Percentiles rank a stretch among this genome's conserved stretches.
Evolutionary conservation across 1,140 invertebrate genomes (phyloP).

Genomic region (Adelges cooleyi): DNA sequence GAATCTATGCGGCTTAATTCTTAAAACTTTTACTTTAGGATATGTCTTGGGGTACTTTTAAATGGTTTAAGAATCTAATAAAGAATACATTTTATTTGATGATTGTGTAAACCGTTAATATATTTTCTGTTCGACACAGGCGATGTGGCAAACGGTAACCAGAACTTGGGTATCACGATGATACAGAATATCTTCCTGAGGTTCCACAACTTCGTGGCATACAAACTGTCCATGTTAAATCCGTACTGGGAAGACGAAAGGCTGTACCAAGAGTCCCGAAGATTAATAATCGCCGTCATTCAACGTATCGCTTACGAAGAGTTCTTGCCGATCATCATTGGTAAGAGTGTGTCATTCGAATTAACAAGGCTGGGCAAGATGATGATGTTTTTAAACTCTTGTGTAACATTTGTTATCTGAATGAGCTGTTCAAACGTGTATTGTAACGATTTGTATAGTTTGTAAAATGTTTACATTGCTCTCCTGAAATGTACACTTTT

Average conservation of each 20-base stretch:
- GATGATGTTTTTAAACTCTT: neutral
- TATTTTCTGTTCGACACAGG: no score
- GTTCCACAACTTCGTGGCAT: conserved; percentile 36
- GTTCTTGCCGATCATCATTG: conserved; percentile 51
- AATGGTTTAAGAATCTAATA: no score
- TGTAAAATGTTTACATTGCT: no score
- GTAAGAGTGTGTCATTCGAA: conserved; percentile 34
- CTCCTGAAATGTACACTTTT: no score
- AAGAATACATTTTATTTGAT: no score
- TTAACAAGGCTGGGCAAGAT: neutral
- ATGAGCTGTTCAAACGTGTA: neutral
- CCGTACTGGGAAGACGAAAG: conserved; percentile 31
- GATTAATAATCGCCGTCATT: conserved; percentile 41
- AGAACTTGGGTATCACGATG: conserved; percentile 23
- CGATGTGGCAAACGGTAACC: conserved; percentile 20
- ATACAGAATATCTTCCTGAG: conserved; percentile 25
- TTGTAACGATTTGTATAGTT: no score
- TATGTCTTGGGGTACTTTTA: no score
- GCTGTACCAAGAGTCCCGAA: conserved; percentile 32
- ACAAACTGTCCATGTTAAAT: conserved; percentile 31
- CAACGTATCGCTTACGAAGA: conserved; percentile 56
- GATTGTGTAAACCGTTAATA: no score
- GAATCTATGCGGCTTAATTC: no score
- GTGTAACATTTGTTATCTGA: neutral
- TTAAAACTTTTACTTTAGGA: no score